Base-by-base conservation (phyloP, 1,140 invertebrate genomes). In the Akabosia matsudoensis region DNA sequence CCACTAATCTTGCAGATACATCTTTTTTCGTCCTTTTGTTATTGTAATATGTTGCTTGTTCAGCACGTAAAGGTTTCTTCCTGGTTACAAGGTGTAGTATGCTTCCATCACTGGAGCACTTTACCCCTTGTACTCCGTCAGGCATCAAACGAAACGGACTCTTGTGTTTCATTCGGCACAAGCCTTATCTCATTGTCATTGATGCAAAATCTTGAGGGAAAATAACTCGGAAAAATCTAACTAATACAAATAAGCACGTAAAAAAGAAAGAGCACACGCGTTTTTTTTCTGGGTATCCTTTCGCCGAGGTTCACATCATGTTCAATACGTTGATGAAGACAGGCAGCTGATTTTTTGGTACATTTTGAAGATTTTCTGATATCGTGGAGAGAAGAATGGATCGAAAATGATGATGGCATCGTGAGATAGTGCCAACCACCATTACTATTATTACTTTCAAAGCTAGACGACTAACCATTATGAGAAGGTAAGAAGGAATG, bases 141-240 rank as follows among this genome's bases (percentile, higher is more conserved):
- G n/a, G 37, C 7, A 45, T 45, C 37, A n/a, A n/a, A n/a, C 18
- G 37, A 45, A 45, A 45, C 37, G 37, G 37, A 18, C 37, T 45
- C 37, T 45, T 45, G 37, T 45, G 7, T 10, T 45, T 45, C 37
- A 14, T 61, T 61, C 3, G 61, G 61, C 61, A 67, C 61, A 67
- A 67, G 61, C 61, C 61, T 67, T 67, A 67, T 67, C 61, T 28
- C 61, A 13, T 31, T 67, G 61, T 67, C 61, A 67, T 67, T 67
- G 26, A 67, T 67, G 61, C 61, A n/a, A 67, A 67, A 67, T 67
- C 61, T 67, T 67, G 4, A 10, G 24, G 24, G 45, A 45, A 45
- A 45, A 45, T 10, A 45, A 7, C 37, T 45, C 37, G 18, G 37
- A n/a, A n/a, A n/a, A n/a, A n/a, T 18, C 37, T 45, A n/a, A n/a